phyloP scores from a whole-genome alignment of 2,113 vertebrate species.

The Odontesthes bonariensis region DNA sequence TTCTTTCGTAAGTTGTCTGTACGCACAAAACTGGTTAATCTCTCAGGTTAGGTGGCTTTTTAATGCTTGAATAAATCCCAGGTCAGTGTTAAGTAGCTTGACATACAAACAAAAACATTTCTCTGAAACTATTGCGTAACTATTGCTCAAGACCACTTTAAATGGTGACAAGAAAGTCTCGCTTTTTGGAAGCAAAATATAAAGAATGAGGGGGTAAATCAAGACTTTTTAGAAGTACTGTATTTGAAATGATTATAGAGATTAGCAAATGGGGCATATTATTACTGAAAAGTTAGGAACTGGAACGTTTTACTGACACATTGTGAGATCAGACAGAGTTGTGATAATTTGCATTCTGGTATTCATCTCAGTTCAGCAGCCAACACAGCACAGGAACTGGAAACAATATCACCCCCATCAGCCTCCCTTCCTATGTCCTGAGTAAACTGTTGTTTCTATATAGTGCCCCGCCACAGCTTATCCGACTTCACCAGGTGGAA shows the following conservation, averaged over 20 bases:
- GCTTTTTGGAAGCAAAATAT: background rate
- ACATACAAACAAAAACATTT: no score
- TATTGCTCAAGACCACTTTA: no score
- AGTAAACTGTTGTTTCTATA: slow-evolving; percentile 18
- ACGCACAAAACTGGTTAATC: no score
- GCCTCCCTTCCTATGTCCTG: slow-evolving; percentile 8
- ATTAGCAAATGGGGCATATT: background rate
- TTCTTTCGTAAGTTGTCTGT: no score
- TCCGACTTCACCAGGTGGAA: slow-evolving; percentile 30
- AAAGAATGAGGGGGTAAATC: background rate
- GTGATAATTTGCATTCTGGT: background rate
- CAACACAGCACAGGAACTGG: slow-evolving; percentile 23
- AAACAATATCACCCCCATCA: background rate
- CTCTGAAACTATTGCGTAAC: no score
- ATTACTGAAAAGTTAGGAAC: background rate
- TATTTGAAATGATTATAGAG: background rate
- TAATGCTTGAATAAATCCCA: no score
- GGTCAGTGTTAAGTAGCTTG: no score
- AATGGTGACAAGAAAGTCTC: no score
- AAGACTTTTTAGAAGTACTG: background rate
- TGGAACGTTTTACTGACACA: slow-evolving; percentile 14
- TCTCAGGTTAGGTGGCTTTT: no score
- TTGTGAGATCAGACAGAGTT: background rate
- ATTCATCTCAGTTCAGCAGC: background rate
- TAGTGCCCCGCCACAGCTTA: background rate